Evolutionary conservation across 2,113 vertebrate species (phyloP).

Genomic region (Jacana jacana): DNA sequence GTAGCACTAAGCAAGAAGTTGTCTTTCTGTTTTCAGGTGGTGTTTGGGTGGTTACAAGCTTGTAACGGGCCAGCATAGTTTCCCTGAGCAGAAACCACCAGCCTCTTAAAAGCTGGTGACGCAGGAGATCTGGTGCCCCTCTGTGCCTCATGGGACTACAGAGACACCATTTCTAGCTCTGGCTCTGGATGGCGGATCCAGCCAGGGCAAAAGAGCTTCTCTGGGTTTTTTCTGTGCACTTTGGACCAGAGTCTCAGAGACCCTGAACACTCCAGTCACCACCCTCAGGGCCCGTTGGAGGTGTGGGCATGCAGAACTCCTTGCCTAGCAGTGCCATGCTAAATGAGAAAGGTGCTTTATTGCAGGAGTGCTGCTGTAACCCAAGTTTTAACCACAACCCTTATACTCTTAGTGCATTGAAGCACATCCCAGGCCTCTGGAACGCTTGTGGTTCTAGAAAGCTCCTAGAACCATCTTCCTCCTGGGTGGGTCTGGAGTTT

Average conservation of each 20-base stretch:
- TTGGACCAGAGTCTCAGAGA: neutral
- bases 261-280: neutral
- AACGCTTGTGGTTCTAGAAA: neutral
- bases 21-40: neutral
- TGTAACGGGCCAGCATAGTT: neutral
- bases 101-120: neutral
- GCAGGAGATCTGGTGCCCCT: neutral
- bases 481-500: neutral
- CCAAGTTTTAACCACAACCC: neutral
- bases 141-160: neutral
- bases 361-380: neutral
- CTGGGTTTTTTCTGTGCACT: neutral
- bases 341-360: neutral
- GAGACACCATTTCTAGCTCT: neutral
- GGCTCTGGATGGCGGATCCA: fast-evolving
- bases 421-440: neutral
- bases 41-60: neutral
- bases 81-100: neutral
- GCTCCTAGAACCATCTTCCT: neutral
- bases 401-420: neutral
- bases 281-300: neutral
- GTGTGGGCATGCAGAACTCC: neutral
- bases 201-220: neutral
- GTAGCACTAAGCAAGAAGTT: neutral
- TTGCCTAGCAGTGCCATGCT: neutral